Base-by-base conservation (phyloP, 2,113 vertebrate genomes). In the Maccullochella peelii region DNA sequence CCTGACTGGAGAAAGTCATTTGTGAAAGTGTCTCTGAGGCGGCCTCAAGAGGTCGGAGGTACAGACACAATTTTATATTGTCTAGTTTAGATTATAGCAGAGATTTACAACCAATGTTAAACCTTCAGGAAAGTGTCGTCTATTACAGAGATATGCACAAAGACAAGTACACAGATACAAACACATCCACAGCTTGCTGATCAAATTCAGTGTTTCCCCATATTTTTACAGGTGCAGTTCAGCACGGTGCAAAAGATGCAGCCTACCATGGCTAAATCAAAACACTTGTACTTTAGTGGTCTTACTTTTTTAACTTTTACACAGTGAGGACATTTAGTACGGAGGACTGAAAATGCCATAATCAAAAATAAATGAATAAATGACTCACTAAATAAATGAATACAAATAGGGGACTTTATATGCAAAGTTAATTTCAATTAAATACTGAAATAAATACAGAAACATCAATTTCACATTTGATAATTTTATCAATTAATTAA, bases 151-250 rank as follows among this genome's bases (percentile, higher is more conserved):
- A 88, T 69, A 70, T 44, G 80, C 1, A 87, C 42, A 74, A 55
- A 82, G 10, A 69, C 9, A 70, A 67, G 42, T n/a, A 58, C 82
- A 69, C 62, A 58, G 25, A 80, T 57, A 54, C 21, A 36, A 30
- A 83, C 66, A 76, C 78, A 62, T 73, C 44, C 62, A 74, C 36
- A 81, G 88, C 80, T 79, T 72, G 73, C 79, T 16, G 66, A 73
- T 80, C 78, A 89, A 59, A 59, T 83, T 88, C 84, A 92, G 87
- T 79, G 89, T 72, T 84, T 83, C 91, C 61, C 69, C 33, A 7
- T 7, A 14, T 84, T 78, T 14, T 55, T 9, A 25, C 25, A 50
- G 9, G 27, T 18, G 11, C 6, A 42, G 47, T 52, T 70, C 12
- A 36, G 49, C 11, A 2, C 3, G 0, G 2, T 70, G 21, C 7